Conservation (phyloP, 2,888 invertebrate species). For the Lamproptera curius region DNA sequence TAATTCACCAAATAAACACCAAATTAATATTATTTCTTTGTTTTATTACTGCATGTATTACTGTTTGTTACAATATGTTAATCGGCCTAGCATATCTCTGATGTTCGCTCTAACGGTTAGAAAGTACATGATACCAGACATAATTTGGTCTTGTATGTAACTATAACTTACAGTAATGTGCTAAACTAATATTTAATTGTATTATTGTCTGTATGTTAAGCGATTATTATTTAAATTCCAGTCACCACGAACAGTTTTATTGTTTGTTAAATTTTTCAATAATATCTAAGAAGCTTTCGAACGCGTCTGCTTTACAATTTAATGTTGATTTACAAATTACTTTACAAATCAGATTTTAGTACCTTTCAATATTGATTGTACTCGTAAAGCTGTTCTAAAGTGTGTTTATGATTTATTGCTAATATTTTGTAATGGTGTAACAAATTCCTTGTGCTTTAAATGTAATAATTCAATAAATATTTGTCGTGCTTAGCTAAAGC, state of each 20-base stretch:
- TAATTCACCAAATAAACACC: constrained; percentile 68
- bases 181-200: constrained; percentile 26
- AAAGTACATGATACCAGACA: constrained; percentile 55
- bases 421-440: constrained; percentile 23
- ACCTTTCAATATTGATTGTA: no score
- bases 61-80: constrained; percentile 56
- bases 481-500: constrained; percentile 56
- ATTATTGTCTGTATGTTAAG: constrained; percentile 12
- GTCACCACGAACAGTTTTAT: constrained; percentile 52
- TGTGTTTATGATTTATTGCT: background rate
- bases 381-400: background rate
- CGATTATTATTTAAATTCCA: constrained; percentile 41
- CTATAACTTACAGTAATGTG: constrained; percentile 28
- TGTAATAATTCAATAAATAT: no score
- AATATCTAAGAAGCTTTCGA: background rate
- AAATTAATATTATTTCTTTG: constrained; percentile 47
- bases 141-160: constrained; percentile 51
- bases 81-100: constrained; percentile 54
- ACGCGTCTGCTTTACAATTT: no score
- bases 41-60: constrained; percentile 40
- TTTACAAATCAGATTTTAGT: no score
- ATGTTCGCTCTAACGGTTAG: constrained; percentile 30
- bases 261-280: constrained; percentile 32
- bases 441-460: constrained; percentile 28
- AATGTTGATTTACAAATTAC: no score